Evolutionary conservation across 2,888 invertebrate genomes (phyloP), one percentile per base, ranked within the genome.

Genomic region (Lamellibrachia columna): DNA sequence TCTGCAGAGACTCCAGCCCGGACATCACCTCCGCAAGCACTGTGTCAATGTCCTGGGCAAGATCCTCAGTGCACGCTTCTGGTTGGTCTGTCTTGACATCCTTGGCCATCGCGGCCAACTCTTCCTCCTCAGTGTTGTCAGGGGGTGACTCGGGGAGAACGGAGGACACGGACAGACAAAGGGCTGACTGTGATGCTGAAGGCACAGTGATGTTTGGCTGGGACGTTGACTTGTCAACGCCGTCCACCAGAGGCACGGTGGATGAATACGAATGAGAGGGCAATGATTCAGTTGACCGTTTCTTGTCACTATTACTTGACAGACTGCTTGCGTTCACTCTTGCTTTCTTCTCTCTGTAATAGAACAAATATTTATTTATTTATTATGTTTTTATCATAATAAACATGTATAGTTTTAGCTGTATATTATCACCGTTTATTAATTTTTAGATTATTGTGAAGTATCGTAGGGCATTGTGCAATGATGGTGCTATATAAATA

Each of bases 21-120:
- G 96, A 96, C 95, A 96, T 96, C 52, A 96, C 96, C 94, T 96
- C 96, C 22, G 96, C 96, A 91, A 96, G 94, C n/a, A 96, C 96
- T 91, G 94, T 95, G 94, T 96, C 96, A 93, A 96, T 96, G 93
- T 96, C 96, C 90, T 94, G 93, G 8, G 94, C 93, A 28, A 95
- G 93, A 92, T 95, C 95, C n/a, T 95, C 94, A 53, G 53, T 90
- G 52, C 53, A 53, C 0, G n/a, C 7, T 8, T 15, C 8, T 3
- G 55, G 90, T 2, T 52, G 22, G 53, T 52, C 53, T 28, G 52
- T 6, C 93, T 93, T 40, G 92, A 53, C 91, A 92, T 93, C 53
- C 91, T 93, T 75, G 91, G 15, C 40, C 93, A 91, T 52, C 90
- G 93, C 52, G 93, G 53, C 60, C 91, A 92, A 7, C 92, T 93